A percentile compares a stretch with the other conserved stretches of the same genome.
phyloP scores from a whole-genome alignment of 2,797 vertebrate genomes.

The Xenops minutus region DNA sequence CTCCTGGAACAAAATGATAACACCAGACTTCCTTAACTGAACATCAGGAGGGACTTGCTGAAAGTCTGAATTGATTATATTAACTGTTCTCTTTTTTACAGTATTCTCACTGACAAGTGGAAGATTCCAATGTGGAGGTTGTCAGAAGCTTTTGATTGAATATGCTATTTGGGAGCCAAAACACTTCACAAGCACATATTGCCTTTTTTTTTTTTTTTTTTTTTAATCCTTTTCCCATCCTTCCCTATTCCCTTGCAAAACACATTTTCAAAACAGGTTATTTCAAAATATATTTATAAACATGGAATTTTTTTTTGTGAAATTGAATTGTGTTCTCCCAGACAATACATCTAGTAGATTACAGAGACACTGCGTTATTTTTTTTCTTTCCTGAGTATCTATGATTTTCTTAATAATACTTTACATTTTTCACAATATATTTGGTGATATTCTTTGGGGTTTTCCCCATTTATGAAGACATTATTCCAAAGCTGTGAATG shows the following conservation, averaged over 20 bases:
- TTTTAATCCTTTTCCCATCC: background rate
- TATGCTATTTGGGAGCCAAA: slow-evolving; percentile 37
- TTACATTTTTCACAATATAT: background rate
- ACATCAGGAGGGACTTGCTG: background rate
- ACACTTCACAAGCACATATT: slow-evolving; percentile 8
- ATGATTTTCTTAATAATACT: background rate
- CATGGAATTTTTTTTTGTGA: background rate
- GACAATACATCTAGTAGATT: background rate
- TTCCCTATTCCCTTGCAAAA: background rate
- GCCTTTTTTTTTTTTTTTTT: background rate
- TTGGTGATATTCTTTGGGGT: background rate
- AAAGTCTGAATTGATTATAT: slow-evolving; percentile 15
- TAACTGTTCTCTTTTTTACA: slow-evolving; percentile 44
- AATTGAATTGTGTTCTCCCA: background rate
- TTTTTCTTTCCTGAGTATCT: background rate
- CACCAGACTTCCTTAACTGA: background rate
- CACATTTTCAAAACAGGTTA: background rate
- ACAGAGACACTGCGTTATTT: background rate
- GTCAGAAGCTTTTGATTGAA: slow-evolving; percentile 53
- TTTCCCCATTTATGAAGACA: background rate
- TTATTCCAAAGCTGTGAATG: background rate
- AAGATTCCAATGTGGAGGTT: slow-evolving; percentile 21
- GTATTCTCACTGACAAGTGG: background rate
- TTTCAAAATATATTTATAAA: background rate
- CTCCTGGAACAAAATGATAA: background rate